These are phyloP conservation scores for Odontamblyopus lacepedii DNA, from an alignment of 2,797 vertebrate genomes.

Conservation along the genomic window DNA sequence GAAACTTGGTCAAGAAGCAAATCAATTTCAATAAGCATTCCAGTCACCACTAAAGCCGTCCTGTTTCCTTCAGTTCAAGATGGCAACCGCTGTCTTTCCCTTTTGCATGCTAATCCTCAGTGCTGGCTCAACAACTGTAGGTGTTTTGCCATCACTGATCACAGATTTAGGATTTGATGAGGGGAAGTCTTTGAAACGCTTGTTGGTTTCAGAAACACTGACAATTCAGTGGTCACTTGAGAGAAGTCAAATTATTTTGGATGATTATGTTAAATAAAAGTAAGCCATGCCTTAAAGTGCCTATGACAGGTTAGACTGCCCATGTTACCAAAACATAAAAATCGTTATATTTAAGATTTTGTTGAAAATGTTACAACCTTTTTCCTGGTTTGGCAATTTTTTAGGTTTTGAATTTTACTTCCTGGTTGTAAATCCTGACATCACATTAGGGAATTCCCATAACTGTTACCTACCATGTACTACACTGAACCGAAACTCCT, in stretches of 20 bases:
- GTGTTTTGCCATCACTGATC: conserved; percentile 23
- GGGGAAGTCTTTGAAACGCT: conserved; percentile 23
- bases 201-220: neutral
- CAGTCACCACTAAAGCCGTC: conserved; percentile 5
- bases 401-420: too few relatives aligned
- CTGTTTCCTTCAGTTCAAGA: neutral
- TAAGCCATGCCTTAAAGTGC: neutral
- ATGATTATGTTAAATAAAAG: conserved; percentile 3
- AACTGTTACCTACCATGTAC: too few relatives aligned
- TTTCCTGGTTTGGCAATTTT: too few relatives aligned
- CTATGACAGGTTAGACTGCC: too few relatives aligned
- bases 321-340: too few relatives aligned
- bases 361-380: too few relatives aligned
- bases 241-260: conserved; percentile 9
- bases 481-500: too few relatives aligned
- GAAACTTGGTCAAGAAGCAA: conserved; percentile 27
- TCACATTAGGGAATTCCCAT: too few relatives aligned
- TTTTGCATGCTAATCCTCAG: conserved; percentile 9
- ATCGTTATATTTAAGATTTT: too few relatives aligned
- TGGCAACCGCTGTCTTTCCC: conserved; percentile 2
- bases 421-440: too few relatives aligned
- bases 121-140: conserved; percentile 18
- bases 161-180: conserved; percentile 7
- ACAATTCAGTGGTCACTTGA: neutral
- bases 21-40: conserved; percentile 33